These are phyloP conservation scores for Tamias sibiricus DNA, from an alignment of 2,113 vertebrate genomes.

Conservation along the genomic window DNA sequence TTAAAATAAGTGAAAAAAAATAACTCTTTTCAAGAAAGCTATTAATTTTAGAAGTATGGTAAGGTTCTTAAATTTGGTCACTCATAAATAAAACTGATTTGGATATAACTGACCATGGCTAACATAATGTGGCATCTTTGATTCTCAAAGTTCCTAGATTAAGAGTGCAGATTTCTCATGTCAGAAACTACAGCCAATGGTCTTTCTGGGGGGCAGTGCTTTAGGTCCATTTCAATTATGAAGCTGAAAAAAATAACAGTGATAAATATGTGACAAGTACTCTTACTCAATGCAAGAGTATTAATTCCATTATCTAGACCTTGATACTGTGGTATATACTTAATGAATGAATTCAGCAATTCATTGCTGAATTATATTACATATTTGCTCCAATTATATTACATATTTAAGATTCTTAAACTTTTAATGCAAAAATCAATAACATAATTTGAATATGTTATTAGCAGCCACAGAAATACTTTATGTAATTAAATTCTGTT, in stretches of 20 bases:
- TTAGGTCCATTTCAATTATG: neutral
- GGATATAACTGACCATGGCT: slow-evolving; percentile 90
- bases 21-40: slow-evolving; percentile 88
- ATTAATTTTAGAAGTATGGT: slow-evolving; percentile 90
- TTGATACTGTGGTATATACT: neutral
- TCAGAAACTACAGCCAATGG: slow-evolving; percentile 85
- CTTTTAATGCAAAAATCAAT: neutral
- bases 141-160: slow-evolving; percentile 88
- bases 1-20: slow-evolving; percentile 83
- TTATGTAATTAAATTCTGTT: neutral
- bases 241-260: slow-evolving; percentile 16
- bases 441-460: no score
- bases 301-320: neutral
- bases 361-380: no score
- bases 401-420: slow-evolving; percentile 5
- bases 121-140: slow-evolving; percentile 89
- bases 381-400: neutral
- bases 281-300: slow-evolving; percentile 4
- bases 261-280: neutral
- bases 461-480: neutral
- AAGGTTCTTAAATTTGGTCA: slow-evolving; percentile 87
- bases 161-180: slow-evolving; percentile 87
- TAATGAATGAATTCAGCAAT: slow-evolving; percentile 25
- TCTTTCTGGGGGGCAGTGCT: slow-evolving; percentile 81
- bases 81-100: slow-evolving; percentile 85